Base-by-base conservation (phyloP, 2,797 vertebrate species). In the Atherinosoma microstoma region DNA sequence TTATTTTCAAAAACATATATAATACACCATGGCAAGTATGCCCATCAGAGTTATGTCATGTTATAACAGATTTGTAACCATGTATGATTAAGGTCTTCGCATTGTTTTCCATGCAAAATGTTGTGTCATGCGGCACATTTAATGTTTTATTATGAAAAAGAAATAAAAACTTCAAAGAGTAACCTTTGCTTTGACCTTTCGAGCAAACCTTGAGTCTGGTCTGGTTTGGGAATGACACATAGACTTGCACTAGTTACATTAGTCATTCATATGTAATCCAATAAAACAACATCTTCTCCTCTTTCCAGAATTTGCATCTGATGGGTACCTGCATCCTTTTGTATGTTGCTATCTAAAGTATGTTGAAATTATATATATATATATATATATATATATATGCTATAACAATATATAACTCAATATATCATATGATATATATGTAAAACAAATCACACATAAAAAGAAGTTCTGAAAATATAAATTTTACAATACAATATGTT, bases 31-130 rank as follows among this genome's bases (percentile, higher is more conserved):
- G 91, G 90, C 91, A 93, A 92, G 89, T 93, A 92, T 93, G 87
- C 87, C 91, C 91, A 90, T 92, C 89, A 84, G 84, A 94, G 82
- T 92, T 93, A 87, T 92, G 90, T 91, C 90, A 92, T 92, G 93
- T 93, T 93, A 90, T 89, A 91, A 90, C 82, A 92, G 82, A 91
- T 93, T 93, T 92, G 89, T 92, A 93, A 91, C 86, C 91, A 91
- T 92, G 88, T 92, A 93, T 89, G 90, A 91, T 94, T 91, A 91
- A 86, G 86, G 87, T 91, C 85, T 93, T 92, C 86, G 83, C 87
- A 90, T 93, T 84, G 87, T 91, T 94, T 93, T 92, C 85, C 91
- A 94, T 93, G 92, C 89, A 92, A 93, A 88, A 85, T 93, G 90
- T 91, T 91, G 91, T 94, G 88, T 90, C 92, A 89, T 91, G 90